These are phyloP conservation scores for Metalampra italica DNA, from an alignment of 2,888 invertebrate genomes.

Conservation along the genomic window DNA sequence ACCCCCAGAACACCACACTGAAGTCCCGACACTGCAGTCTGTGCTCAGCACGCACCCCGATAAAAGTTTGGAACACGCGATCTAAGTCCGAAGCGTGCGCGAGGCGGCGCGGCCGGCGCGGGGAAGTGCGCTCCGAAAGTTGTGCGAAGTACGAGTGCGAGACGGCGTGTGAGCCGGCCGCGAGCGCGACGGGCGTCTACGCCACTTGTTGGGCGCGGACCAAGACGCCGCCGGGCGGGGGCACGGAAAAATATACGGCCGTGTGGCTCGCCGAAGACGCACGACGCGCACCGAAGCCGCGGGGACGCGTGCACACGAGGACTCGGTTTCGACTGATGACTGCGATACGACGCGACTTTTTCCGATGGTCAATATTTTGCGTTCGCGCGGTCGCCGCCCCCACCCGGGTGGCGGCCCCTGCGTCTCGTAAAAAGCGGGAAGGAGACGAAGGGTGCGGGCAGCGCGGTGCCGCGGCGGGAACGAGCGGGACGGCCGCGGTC, in stretches of 20 bases:
- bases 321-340: conserved; percentile 79
- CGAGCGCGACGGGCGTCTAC: conserved; percentile 52
- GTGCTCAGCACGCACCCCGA: conserved; percentile 48
- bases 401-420: conserved; percentile 72
- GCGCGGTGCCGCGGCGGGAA: conserved; percentile 62
- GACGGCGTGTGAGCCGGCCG: conserved; percentile 59
- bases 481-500: conserved; percentile 74
- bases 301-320: conserved; percentile 69
- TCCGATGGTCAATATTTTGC: conserved; percentile 80
- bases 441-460: conserved; percentile 75
- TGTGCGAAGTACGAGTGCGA: conserved; percentile 68
- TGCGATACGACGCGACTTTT: conserved; percentile 79
- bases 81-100: conserved; percentile 48
- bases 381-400: conserved; percentile 77
- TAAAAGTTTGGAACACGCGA: conserved; percentile 64
- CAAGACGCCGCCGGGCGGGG: conserved; percentile 52
- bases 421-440: conserved; percentile 80
- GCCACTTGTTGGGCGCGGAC: conserved; percentile 74
- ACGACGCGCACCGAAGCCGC: conserved; percentile 70
- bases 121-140: conserved; percentile 63
- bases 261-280: conserved; percentile 66
- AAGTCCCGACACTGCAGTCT: conserved; percentile 57
- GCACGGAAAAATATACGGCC: conserved; percentile 63
- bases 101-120: too few species aligned
- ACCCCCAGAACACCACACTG: conserved; percentile 54